phyloP scores from a whole-genome alignment of 1,140 invertebrate species.

The Brachionus calyciflorus region DNA sequence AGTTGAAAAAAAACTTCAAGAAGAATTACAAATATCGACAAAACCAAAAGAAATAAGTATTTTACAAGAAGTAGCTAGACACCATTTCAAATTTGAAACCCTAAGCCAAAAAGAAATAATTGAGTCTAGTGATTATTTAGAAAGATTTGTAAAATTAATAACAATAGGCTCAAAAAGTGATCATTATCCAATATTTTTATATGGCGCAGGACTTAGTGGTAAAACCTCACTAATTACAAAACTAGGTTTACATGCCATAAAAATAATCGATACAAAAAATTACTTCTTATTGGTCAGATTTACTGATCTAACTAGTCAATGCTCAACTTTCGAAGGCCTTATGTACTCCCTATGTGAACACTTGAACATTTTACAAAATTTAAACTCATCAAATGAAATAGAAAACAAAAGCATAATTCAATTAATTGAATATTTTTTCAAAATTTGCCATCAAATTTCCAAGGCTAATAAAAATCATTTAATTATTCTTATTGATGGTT shows the following conservation, averaged over 20 bases:
- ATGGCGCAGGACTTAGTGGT: constrained; percentile 18
- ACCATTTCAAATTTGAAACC: neutral
- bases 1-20: constrained; percentile 10
- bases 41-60: neutral
- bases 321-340: constrained; percentile 43
- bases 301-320: constrained; percentile 21
- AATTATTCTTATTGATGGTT: neutral
- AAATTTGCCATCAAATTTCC: neutral
- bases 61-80: constrained; percentile 11
- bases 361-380: neutral
- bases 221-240: constrained; percentile 7
- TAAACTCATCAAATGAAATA: constrained; percentile 4
- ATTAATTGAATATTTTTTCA: constrained; percentile 32
- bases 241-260: neutral
- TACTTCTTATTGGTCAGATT: neutral
- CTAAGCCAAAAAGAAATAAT: neutral
- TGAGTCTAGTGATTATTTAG: constrained; percentile 6
- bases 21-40: neutral
- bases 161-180: neutral
- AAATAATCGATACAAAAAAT: constrained; percentile 24
- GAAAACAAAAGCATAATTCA: constrained; percentile 9
- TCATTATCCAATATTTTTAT: constrained; percentile 43
- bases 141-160: constrained; percentile 13
- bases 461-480: neutral
- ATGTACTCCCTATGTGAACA: constrained; percentile 28